A percentile compares a stretch with the other conserved stretches of the same genome.
Conservation (phyloP, 2,888 invertebrate genomes). For the Meteorus colon region DNA sequence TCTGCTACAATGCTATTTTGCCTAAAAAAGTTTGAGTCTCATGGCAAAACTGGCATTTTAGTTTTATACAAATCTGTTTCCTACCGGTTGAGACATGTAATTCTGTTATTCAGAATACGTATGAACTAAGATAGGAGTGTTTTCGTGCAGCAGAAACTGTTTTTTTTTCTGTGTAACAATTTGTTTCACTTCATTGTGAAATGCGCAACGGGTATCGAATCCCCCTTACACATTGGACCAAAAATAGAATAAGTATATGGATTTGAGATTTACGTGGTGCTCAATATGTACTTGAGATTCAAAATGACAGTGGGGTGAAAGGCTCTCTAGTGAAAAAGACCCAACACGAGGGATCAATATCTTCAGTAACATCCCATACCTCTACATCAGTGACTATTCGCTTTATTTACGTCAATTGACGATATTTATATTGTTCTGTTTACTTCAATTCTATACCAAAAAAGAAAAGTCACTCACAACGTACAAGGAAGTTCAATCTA, state of each 20-base stretch:
- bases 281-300: not conserved
- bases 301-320: slow-evolving; percentile 16
- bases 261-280: slow-evolving; percentile 3
- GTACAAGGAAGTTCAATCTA: not conserved
- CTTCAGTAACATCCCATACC: slow-evolving; percentile 35
- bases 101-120: too few species aligned
- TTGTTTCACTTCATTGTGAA: not conserved
- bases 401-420: not conserved
- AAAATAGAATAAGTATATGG: slow-evolving; percentile 7
- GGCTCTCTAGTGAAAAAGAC: slow-evolving; percentile 36
- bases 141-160: too few species aligned
- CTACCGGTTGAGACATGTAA: too few species aligned
- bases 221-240: not conserved
- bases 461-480: not conserved
- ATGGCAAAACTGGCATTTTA: too few species aligned
- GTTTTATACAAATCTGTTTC: too few species aligned
- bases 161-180: too few species aligned
- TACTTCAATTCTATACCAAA: not conserved
- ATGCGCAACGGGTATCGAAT: not conserved
- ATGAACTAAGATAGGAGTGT: too few species aligned
- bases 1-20: too few species aligned
- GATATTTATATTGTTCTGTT: not conserved
- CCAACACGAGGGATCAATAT: slow-evolving; percentile 38
- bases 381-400: slow-evolving; percentile 29
- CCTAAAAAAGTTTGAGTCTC: too few species aligned